Conservation (phyloP, 1,140 invertebrate species). For the Brachionus calyciflorus region DNA sequence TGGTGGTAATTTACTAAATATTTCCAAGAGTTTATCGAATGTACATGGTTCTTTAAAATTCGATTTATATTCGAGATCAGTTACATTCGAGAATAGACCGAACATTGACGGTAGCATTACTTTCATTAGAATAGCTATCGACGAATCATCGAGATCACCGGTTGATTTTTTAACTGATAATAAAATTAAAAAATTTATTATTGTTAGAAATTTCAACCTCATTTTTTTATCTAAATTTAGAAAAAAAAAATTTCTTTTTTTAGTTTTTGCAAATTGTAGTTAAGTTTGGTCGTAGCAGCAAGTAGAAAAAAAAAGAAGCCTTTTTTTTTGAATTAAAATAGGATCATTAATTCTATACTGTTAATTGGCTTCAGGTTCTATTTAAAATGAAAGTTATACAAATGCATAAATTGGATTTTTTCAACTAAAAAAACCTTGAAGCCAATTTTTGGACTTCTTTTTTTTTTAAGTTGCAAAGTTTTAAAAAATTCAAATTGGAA, state of each 20-base stretch:
- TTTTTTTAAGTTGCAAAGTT: no score
- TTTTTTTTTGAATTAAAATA: no score
- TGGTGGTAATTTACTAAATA: conserved; percentile 36
- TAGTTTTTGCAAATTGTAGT: no score
- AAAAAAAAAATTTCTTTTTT: conserved; percentile 13
- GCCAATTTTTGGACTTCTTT: no score
- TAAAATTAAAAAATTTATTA: neutral
- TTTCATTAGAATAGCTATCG: conserved; percentile 8
- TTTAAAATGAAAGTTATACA: no score
- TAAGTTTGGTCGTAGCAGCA: no score
- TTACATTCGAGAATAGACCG: conserved; percentile 31
- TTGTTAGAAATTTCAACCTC: conserved; percentile 5
- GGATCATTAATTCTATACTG: no score
- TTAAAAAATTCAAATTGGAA: no score
- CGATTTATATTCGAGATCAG: conserved; percentile 8
- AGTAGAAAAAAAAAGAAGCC: no score
- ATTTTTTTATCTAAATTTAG: conserved; percentile 17
- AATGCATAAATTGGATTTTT: no score
- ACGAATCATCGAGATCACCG: neutral
- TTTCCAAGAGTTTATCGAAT: conserved; percentile 31
- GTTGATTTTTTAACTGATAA: neutral
- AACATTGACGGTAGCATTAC: conserved; percentile 44
- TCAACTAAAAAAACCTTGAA: no score
- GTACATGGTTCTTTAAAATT: conserved; percentile 34
- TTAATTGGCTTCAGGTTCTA: no score